Base-by-base conservation (phyloP, 37 sponge, comb jelly and placozoan genomes). In the Oopsacas minuta region DNA sequence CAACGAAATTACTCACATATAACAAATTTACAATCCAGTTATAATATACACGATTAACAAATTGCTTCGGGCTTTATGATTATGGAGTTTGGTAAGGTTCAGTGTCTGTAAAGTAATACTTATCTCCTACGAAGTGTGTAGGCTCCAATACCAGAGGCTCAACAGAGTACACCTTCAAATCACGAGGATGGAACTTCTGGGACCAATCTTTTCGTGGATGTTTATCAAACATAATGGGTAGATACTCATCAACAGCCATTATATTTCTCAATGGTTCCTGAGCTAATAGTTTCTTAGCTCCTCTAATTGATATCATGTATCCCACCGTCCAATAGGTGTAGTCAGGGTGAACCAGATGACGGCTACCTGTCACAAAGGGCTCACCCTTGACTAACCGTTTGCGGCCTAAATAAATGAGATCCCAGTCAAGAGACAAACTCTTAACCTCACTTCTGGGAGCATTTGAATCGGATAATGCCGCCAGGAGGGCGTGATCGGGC, bases 261-360 rank as follows among this genome's bases (percentile, higher is more conserved):
- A 96, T 84, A 35, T 91, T 94, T 15, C 81, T n/a, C 20, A 96
- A 89, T 0, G 97, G 97, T 1, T 89, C 38, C n/a, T 86, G 85
- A 10, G 53, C 86, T 8, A 96, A 30, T 37, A 96, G 89, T 83
- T 96, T 96, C 86, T 51, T 52, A 20, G 94, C 97, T 35, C 97
- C 97, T 36, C 88, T 84, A 25, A 32, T 69, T 22, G 93, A 92
- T 39, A 96, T 39, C 36, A 94, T 39, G 84, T 96, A 96, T 39
- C 91, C 93, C 39, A 94, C 87, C n/a, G 97, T 96, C 97, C 97
- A 96, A 87, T 96, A 96, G 52, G 94, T 92, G 87, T 96, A 96
- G 36, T 39, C 37, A 17, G 97, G 97, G 12, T 34, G 23, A 35
- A 90, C 87, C 34, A 94, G 53, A 3, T 8, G 49, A 22, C 39